phyloP scores from a whole-genome alignment of 2,113 vertebrate genomes.

The Pygoscelis adeliae region DNA sequence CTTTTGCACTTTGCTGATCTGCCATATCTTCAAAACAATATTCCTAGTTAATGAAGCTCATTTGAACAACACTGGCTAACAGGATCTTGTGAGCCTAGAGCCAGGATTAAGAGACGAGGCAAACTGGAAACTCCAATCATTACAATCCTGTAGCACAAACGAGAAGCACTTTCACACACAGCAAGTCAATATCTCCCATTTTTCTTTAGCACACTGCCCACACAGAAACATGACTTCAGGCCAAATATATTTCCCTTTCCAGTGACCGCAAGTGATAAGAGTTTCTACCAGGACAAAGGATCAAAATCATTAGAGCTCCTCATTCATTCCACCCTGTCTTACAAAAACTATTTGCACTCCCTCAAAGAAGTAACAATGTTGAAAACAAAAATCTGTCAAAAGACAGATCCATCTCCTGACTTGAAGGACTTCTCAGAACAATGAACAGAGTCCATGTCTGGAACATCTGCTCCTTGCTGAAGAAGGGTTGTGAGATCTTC shows the following conservation, averaged over 20 bases:
- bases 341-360: neutral
- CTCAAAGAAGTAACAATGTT: neutral
- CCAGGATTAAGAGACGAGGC: neutral
- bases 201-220: neutral
- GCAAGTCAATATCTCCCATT: neutral
- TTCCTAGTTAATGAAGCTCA: neutral
- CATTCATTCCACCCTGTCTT: neutral
- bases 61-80: neutral
- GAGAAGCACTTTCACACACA: neutral
- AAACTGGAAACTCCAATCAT: neutral
- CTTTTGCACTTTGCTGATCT: neutral
- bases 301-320: neutral
- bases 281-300: constrained; percentile 16
- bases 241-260: neutral
- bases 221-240: neutral
- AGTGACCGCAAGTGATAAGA: neutral
- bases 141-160: neutral
- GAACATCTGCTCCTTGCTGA: neutral
- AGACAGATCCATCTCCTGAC: neutral
- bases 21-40: neutral
- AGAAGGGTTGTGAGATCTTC: neutral
- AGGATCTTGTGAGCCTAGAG: neutral
- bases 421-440: constrained; percentile 27
- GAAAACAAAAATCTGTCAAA: neutral
- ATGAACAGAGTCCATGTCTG: neutral